Conservation (phyloP, 2,888 invertebrate species). For the Falcaria lacertinaria region DNA sequence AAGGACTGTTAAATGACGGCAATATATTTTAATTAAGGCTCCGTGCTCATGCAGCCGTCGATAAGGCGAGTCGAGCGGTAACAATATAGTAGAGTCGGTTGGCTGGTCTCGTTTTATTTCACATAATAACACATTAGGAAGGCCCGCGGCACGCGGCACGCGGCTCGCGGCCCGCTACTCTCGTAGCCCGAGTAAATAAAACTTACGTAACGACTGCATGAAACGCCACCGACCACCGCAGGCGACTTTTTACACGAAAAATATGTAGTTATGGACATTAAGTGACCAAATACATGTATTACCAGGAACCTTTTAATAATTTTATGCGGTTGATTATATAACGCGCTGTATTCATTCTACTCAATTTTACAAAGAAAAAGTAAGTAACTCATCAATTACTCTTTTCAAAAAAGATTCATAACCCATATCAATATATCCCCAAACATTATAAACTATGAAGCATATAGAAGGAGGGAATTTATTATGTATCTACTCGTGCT, state of each 20-base stretch:
- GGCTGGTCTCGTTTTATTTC: conserved; percentile 60
- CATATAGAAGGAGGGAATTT: too few relatives aligned
- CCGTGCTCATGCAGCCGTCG: conserved; percentile 59
- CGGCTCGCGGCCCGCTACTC: conserved; percentile 48
- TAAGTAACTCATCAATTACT: too few relatives aligned
- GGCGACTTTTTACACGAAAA: conserved; percentile 24
- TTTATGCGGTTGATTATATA: too few relatives aligned
- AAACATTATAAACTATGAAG: too few relatives aligned
- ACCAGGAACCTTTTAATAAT: too few relatives aligned
- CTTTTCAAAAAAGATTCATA: too few relatives aligned
- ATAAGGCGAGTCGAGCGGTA: conserved; percentile 53
- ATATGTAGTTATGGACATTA: conserved; percentile 16
- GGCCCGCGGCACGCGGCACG: conserved; percentile 43
- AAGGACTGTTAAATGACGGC: conserved; percentile 62
- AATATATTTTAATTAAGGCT: conserved; percentile 72
- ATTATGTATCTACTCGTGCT: too few relatives aligned
- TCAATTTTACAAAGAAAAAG: too few relatives aligned
- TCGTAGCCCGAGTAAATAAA: conserved; percentile 63
- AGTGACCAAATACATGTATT: background rate
- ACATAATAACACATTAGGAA: conserved; percentile 71
- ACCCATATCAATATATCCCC: too few relatives aligned
- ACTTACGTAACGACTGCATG: conserved; percentile 50
- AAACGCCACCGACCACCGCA: conserved; percentile 35
- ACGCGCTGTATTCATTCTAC: too few relatives aligned
- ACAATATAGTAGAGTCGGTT: conserved; percentile 35